Evolutionary conservation across 1,140 invertebrate species (phyloP).

Genomic region (Heliconius hewitsoni): DNA sequence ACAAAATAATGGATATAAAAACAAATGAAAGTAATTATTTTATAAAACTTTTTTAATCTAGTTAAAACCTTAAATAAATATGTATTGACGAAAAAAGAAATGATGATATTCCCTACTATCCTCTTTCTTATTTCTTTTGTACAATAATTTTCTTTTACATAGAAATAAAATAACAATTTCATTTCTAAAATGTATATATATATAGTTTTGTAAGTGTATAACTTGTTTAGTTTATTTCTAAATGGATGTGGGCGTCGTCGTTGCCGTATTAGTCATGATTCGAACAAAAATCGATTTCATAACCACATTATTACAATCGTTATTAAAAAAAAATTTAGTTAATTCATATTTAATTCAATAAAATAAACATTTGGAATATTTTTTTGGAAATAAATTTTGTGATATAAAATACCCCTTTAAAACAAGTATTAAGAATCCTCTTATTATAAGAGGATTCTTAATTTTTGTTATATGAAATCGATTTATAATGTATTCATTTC

Average conservation of each 20-base stretch:
- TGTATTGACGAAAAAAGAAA: too few species aligned
- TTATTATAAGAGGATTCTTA: background rate
- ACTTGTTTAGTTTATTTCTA: conserved; percentile 29
- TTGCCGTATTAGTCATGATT: background rate
- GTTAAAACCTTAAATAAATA: too few species aligned
- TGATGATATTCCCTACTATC: too few species aligned
- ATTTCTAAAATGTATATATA: too few species aligned
- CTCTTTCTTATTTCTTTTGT: too few species aligned
- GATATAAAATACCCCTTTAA: background rate
- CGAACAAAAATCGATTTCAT: background rate
- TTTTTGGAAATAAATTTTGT: background rate
- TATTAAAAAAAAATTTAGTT: background rate
- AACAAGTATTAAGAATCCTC: too few species aligned
- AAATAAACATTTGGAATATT: background rate
- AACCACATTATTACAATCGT: background rate
- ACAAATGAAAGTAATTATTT: too few species aligned
- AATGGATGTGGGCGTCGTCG: conserved; percentile 15
- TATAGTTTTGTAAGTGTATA: too few species aligned
- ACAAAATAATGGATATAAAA: too few species aligned
- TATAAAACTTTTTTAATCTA: too few species aligned
- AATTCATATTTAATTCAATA: background rate
- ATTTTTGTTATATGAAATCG: background rate
- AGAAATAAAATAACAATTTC: too few species aligned
- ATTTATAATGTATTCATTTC: background rate
- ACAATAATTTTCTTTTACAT: too few species aligned